phyloP scores from a whole-genome alignment of 2,797 vertebrate genomes.

The Lacerta viridis region DNA sequence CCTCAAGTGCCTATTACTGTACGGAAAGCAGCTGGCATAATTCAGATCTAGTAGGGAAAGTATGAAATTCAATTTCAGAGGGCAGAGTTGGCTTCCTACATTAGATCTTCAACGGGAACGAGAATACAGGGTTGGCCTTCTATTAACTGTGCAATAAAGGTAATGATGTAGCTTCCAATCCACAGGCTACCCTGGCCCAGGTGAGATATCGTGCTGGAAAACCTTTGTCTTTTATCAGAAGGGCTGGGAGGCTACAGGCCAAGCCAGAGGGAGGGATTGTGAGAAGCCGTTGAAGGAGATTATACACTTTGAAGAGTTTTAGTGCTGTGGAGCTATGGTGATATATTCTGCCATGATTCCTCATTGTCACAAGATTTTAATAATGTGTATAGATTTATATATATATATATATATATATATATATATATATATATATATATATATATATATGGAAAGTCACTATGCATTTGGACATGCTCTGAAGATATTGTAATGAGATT shows the following conservation, averaged over 20 bases:
- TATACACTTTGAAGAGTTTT: neutral
- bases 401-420: no score
- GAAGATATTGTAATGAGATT: no score
- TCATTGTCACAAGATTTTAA: neutral
- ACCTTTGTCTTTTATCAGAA: neutral
- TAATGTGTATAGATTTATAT: neutral
- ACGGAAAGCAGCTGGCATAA: slow-evolving; percentile 70
- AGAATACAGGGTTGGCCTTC: slow-evolving; percentile 45
- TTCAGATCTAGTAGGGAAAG: slow-evolving; percentile 49
- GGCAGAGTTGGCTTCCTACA: slow-evolving; percentile 41
- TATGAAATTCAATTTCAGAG: slow-evolving; percentile 59
- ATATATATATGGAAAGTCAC: no score
- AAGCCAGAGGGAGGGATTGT: neutral
- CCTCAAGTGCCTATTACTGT: slow-evolving; percentile 75
- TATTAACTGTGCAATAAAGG: slow-evolving; percentile 29
- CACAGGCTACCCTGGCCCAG: slow-evolving; percentile 1
- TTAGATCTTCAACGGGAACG: slow-evolving; percentile 50
- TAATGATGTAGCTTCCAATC: slow-evolving; percentile 22
- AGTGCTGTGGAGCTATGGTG: neutral
- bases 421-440: no score
- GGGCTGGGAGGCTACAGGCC: neutral
- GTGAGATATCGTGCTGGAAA: neutral
- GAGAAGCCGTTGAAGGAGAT: neutral
- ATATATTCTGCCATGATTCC: neutral
- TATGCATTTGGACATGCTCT: no score